Percentiles rank a stretch among this genome's conserved stretches.
Evolutionary conservation across 2,113 vertebrate genomes (phyloP).

Genomic region (Okapia johnstoni): DNA sequence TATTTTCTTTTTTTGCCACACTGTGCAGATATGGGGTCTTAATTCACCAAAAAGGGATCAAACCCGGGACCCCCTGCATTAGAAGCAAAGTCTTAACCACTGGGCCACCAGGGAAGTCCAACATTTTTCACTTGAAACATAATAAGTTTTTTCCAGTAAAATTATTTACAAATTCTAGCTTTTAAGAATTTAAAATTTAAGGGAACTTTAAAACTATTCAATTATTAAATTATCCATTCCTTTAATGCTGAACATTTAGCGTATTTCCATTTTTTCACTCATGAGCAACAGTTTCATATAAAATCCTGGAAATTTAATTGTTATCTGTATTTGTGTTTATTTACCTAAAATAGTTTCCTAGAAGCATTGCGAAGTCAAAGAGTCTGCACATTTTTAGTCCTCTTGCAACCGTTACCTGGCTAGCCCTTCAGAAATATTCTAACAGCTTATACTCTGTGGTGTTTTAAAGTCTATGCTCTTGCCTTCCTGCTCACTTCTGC

Average conservation of each 20-base stretch:
- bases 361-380: not conserved
- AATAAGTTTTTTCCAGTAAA: not conserved
- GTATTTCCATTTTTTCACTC: not conserved
- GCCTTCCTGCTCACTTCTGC: not conserved
- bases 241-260: not conserved
- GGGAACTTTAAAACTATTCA: not conserved
- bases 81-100: not conserved
- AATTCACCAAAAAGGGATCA: not conserved
- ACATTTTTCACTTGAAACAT: not conserved
- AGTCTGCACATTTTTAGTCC: not conserved
- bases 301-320: not conserved
- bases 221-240: not conserved
- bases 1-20: not conserved
- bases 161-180: not conserved
- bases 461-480: not conserved
- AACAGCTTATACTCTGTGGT: not conserved
- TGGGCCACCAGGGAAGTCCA: not conserved
- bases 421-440: not conserved
- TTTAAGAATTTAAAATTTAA: slow-evolving; percentile 29
- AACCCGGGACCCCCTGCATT: not conserved
- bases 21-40: not conserved
- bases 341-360: not conserved
- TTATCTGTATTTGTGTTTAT: not conserved
- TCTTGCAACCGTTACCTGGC: not conserved
- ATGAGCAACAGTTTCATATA: not conserved